Evolutionary conservation across 1,140 invertebrate species (phyloP).

Genomic region (Lethrus apterus): DNA sequence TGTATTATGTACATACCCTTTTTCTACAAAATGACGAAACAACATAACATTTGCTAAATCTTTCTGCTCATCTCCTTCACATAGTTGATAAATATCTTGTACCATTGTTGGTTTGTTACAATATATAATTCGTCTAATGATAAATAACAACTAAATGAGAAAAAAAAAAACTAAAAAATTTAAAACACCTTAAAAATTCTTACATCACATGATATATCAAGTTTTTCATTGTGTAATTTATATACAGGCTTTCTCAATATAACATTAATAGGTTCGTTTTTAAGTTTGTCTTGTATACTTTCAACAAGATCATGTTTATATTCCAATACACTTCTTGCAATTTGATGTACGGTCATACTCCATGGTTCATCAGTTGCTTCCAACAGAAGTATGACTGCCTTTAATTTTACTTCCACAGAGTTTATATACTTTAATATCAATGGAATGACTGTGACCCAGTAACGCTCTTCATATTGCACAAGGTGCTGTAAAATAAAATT

Average conservation of each 20-base stretch:
- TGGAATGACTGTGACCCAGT: conserved; percentile 21
- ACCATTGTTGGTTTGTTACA: conserved; percentile 22
- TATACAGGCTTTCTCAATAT: conserved; percentile 17
- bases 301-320: conserved; percentile 17
- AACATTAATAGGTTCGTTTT: conserved; percentile 22
- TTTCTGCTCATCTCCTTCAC: conserved; percentile 16
- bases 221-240: neutral
- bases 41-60: conserved; percentile 21
- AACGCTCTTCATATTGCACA: conserved; percentile 24
- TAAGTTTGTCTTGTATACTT: conserved; percentile 20
- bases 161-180: conserved; percentile 4
- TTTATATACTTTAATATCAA: conserved; percentile 24
- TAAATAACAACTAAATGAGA: conserved; percentile 20
- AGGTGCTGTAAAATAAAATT: conserved; percentile 21
- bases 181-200: neutral
- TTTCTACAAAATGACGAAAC: conserved; percentile 21
- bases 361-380: conserved; percentile 24
- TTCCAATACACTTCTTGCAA: conserved; percentile 17
- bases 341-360: conserved; percentile 22
- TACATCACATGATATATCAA: neutral
- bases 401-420: conserved; percentile 20
- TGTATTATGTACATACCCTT: conserved; percentile 12
- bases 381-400: conserved; percentile 20
- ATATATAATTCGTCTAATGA: conserved; percentile 25
- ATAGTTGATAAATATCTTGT: conserved; percentile 26